Evolutionary conservation across 2,797 vertebrate species (phyloP).

Genomic region (Tympanoctomys barrerae): DNA sequence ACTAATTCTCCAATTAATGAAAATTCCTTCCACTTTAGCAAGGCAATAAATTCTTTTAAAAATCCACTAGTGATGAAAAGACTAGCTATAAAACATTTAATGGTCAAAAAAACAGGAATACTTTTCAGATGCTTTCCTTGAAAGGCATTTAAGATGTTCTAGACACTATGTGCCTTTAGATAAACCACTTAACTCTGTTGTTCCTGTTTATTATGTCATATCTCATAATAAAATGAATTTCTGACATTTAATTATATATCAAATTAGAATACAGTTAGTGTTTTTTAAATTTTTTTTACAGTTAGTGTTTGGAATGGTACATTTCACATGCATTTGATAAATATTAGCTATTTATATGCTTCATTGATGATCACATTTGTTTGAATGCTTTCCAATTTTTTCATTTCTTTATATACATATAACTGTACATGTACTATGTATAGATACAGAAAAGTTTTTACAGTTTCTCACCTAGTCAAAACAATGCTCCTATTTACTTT

Average conservation of each 20-base stretch:
- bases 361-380: background rate
- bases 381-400: background rate
- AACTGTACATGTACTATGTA: background rate
- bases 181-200: background rate
- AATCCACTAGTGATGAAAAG: slow-evolving; percentile 7
- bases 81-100: background rate
- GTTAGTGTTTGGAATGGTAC: background rate
- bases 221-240: background rate
- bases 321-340: background rate
- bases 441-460: background rate
- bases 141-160: background rate
- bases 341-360: background rate
- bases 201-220: background rate
- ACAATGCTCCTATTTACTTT: background rate
- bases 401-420: background rate
- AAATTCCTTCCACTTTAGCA: background rate
- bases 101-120: background rate
- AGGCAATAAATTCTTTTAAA: background rate
- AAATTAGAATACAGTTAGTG: background rate
- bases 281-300: background rate
- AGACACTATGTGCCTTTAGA: background rate
- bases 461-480: background rate
- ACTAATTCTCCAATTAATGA: background rate
- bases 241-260: background rate
- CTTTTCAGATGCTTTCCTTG: background rate